Base-by-base conservation (phyloP, 2,888 invertebrate species). In the Pasiphila rectangulata region DNA sequence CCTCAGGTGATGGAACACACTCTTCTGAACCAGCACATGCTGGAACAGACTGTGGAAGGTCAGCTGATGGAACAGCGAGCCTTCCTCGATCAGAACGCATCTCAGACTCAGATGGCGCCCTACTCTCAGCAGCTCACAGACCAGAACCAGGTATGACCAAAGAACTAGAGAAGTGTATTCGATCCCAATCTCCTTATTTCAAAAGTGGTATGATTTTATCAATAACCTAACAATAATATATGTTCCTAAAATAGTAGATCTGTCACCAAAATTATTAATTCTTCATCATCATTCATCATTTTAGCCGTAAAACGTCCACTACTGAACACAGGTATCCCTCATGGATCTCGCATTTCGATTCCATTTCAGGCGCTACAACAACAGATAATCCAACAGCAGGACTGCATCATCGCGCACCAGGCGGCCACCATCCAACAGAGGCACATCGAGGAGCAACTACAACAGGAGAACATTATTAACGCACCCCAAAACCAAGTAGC, bases 331-430 rank as follows among this genome's bases (percentile, higher is more conserved):
- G n/a, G n/a, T n/a, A n/a, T n/a, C n/a, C n/a, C n/a, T n/a, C n/a
- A n/a, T n/a, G n/a, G n/a, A n/a, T 1, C 3, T 2, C 2, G 10
- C 7, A 7, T 25, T 25, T 10, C 1, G 3, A 24, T 37, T 16
- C 19, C 13, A 25, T 46, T 43, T 3, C 39, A 48, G 57, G 89
- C 80, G 15, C 70, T 91, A 41, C 91, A 91, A 55, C 91, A 91
- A 37, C 80, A 91, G 34, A 88, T 91, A 24, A 81, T 87, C 21
- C 84, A 89, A 62, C 85, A 83, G 49, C 81, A 90, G 61, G 87
- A 89, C 54, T 82, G 76, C 41, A 80, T 88, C 23, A 82, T 81
- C 51, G 76, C 79, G n/a, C 89, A 88, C 25, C 86, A 87, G 60
- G 87, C 87, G 5, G 86, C 76, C 1, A 81, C 85, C 1, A 85